phyloP scores from a whole-genome alignment of 2,797 vertebrate genomes.

The Hephaestus fuliginosus region DNA sequence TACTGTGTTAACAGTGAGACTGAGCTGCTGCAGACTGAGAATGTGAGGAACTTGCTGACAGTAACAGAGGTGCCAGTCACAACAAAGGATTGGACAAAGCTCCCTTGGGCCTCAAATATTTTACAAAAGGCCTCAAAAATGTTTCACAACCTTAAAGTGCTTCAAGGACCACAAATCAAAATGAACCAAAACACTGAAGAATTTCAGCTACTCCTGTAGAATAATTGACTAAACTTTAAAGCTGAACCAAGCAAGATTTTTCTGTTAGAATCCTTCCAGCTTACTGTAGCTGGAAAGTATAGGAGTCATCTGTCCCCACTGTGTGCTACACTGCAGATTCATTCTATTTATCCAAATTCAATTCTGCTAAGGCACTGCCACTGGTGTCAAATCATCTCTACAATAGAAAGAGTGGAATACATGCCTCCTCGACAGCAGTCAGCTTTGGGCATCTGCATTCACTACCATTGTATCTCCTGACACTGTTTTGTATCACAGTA shows the following conservation, averaged over 20 bases:
- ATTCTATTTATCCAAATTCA: conserved; percentile 36
- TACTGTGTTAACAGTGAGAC: background rate
- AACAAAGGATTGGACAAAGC: conserved; percentile 24
- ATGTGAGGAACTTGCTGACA: conserved; percentile 28
- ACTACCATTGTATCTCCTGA: background rate
- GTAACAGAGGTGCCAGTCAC: conserved; percentile 34
- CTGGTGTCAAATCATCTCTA: conserved; percentile 1
- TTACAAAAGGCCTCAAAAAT: conserved; percentile 11
- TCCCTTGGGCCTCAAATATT: conserved; percentile 10
- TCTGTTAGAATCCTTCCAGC: background rate
- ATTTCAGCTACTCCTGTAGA: conserved; percentile 3
- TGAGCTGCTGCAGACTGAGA: background rate
- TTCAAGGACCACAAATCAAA: conserved; percentile 20
- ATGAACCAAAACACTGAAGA: conserved; percentile 8
- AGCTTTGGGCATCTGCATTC: background rate
- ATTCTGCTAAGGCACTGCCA: conserved; percentile 29
- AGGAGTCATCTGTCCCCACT: conserved; percentile 7
- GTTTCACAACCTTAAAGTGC: conserved; percentile 24
- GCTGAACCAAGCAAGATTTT: conserved; percentile 39
- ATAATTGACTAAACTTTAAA: conserved; percentile 41
- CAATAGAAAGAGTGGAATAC: conserved; percentile 10
- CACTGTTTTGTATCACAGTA: background rate
- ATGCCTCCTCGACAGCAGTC: conserved; percentile 1
- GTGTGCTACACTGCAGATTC: conserved; percentile 23
- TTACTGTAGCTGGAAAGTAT: background rate